Evolutionary conservation across 2,888 invertebrate genomes (phyloP).

Genomic region (Hoplodrina ambigua): DNA sequence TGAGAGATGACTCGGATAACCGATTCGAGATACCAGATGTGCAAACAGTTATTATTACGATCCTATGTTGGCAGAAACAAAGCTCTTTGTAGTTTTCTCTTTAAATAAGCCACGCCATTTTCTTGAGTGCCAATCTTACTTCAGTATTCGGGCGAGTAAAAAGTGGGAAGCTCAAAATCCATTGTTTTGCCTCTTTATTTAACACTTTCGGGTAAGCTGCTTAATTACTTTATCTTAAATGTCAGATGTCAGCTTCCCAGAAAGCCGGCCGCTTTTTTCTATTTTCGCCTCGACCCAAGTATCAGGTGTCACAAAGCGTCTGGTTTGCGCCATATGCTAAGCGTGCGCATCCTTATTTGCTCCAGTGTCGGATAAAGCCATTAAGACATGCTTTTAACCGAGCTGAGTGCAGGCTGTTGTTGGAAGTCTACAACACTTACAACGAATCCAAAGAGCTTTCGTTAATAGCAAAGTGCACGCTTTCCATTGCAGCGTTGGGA

Average conservation of each 20-base stretch:
- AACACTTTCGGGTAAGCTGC: constrained; percentile 19
- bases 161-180: constrained; percentile 13
- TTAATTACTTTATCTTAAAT: constrained; percentile 51
- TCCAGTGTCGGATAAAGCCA: constrained; percentile 38
- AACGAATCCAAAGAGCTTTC: constrained; percentile 13
- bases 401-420: constrained; percentile 30
- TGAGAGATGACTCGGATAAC: constrained; percentile 41
- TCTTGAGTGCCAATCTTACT: constrained; percentile 38
- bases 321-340: constrained; percentile 59
- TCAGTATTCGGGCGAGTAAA: constrained; percentile 37
- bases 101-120: constrained; percentile 26
- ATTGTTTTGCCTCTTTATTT: constrained; percentile 26
- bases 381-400: constrained; percentile 28
- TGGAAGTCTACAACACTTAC: constrained; percentile 22
- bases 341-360: constrained; percentile 42
- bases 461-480: constrained; percentile 24
- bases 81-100: constrained; percentile 36
- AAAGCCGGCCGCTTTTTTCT: constrained; percentile 25
- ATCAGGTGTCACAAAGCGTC: constrained; percentile 60
- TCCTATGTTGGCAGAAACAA: not conserved
- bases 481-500: constrained; percentile 61
- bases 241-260: constrained; percentile 51
- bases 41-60: constrained; percentile 13
- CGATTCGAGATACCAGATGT: constrained; percentile 24
- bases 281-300: constrained; percentile 38